Evolutionary conservation across 2,797 vertebrate genomes (phyloP).

Genomic region (Stomatorhinus walkeri): DNA sequence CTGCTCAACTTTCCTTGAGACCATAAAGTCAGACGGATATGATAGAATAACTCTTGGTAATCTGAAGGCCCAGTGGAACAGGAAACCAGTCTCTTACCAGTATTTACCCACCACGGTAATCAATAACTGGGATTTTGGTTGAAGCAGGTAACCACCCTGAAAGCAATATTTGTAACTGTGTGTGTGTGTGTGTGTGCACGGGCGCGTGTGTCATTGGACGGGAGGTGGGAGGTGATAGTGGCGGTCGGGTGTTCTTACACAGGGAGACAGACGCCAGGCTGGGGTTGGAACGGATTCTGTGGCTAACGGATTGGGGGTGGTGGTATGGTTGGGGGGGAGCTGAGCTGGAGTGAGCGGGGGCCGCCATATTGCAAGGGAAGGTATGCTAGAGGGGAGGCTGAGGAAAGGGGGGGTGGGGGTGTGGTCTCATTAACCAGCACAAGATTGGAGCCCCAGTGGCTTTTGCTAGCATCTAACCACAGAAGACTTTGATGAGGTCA

Average conservation of each 20-base stretch:
- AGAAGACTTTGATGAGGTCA: slow-evolving; percentile 69
- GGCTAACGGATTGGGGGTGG: slow-evolving; percentile 47
- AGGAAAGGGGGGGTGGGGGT: slow-evolving; percentile 29
- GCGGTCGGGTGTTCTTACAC: slow-evolving; percentile 42
- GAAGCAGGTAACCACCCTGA: neutral
- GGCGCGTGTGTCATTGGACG: slow-evolving; percentile 17
- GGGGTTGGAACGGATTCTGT: slow-evolving; percentile 57
- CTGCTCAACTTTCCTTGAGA: neutral
- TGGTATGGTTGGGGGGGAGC: slow-evolving; percentile 30
- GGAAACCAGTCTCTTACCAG: neutral
- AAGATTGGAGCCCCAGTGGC: slow-evolving; percentile 66
- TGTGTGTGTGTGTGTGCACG: neutral
- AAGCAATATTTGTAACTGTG: neutral
- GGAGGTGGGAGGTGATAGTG: slow-evolving; percentile 37
- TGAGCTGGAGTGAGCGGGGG: slow-evolving; percentile 17
- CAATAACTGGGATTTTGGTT: neutral
- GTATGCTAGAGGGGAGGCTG: slow-evolving; percentile 42
- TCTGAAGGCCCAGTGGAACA: neutral
- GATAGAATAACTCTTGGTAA: neutral
- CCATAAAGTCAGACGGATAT: neutral
- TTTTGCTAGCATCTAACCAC: slow-evolving; percentile 64
- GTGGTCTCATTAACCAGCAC: slow-evolving; percentile 58
- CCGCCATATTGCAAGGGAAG: slow-evolving; percentile 26
- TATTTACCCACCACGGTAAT: neutral
- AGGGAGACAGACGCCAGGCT: slow-evolving; percentile 58